These are phyloP conservation scores for Papilio demoleus DNA, from an alignment of 2,888 invertebrate genomes.

Conservation along the genomic window DNA sequence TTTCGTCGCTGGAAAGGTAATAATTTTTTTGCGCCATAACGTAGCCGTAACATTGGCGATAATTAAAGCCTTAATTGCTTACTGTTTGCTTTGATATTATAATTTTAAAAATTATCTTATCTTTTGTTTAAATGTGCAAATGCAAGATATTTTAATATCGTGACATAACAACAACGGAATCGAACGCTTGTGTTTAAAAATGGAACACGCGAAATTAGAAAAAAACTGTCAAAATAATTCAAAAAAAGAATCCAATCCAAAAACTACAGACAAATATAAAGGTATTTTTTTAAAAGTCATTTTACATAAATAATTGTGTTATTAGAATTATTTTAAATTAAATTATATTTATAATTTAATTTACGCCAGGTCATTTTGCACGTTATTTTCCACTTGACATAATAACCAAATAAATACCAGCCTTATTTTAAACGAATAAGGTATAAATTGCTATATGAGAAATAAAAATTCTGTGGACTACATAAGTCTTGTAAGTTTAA, in stretches of 20 bases:
- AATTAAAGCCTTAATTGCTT: slow-evolving; percentile 4
- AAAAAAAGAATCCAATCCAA: not conserved
- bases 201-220: not conserved
- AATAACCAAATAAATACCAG: not conserved
- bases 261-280: not conserved
- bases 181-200: not conserved
- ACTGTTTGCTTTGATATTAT: slow-evolving; percentile 8
- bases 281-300: not conserved
- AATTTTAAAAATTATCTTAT: slow-evolving; percentile 15
- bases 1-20: too few species aligned
- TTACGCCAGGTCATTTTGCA: slow-evolving; percentile 35
- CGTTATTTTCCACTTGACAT: not conserved
- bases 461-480: not conserved
- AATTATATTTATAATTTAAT: slow-evolving; percentile 36
- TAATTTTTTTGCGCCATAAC: too few species aligned
- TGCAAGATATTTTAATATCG: not conserved
- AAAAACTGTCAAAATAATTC: not conserved
- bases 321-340: slow-evolving; percentile 19
- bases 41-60: too few species aligned
- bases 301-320: slow-evolving; percentile 10
- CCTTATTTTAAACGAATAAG: not conserved
- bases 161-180: not conserved
- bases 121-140: not conserved
- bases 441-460: not conserved
- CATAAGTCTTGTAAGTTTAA: slow-evolving; percentile 22